A percentile compares a stretch with the other conserved stretches of the same genome.
These are phyloP conservation scores for Phengaris arion DNA, from an alignment of 2,888 invertebrate species.

Conservation along the genomic window DNA sequence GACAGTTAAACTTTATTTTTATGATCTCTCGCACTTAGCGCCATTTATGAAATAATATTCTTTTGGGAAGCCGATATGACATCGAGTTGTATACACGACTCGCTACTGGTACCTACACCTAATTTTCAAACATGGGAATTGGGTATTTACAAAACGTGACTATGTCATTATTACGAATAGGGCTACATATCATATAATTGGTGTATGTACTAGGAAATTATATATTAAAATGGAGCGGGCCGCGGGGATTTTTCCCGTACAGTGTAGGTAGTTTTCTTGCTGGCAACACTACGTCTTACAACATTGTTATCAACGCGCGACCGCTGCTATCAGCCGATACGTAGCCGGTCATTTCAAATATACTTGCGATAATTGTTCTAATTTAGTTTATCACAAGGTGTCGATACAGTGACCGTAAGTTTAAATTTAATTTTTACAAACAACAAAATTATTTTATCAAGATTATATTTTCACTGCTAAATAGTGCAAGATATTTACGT, in stretches of 20 bases:
- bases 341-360: slow-evolving; percentile 37
- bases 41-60: no score
- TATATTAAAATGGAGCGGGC: neutral
- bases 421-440: no score
- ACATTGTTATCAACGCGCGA: slow-evolving; percentile 31
- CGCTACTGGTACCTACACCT: no score
- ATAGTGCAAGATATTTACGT: neutral
- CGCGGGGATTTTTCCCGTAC: neutral
- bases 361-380: slow-evolving; percentile 40
- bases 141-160: no score
- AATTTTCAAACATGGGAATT: no score
- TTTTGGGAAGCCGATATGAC: no score
- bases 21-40: no score
- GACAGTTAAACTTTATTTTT: no score
- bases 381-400: slow-evolving; percentile 58
- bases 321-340: slow-evolving; percentile 38
- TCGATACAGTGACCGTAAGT: slow-evolving; percentile 51
- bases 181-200: no score
- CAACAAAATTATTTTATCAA: slow-evolving; percentile 30
- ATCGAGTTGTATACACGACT: no score
- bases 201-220: no score
- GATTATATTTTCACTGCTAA: slow-evolving; percentile 7
- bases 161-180: no score
- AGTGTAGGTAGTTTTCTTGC: slow-evolving; percentile 6
- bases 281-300: slow-evolving; percentile 22